phyloP scores from a whole-genome alignment of 2,888 invertebrate species.

The Spodoptera picta region DNA sequence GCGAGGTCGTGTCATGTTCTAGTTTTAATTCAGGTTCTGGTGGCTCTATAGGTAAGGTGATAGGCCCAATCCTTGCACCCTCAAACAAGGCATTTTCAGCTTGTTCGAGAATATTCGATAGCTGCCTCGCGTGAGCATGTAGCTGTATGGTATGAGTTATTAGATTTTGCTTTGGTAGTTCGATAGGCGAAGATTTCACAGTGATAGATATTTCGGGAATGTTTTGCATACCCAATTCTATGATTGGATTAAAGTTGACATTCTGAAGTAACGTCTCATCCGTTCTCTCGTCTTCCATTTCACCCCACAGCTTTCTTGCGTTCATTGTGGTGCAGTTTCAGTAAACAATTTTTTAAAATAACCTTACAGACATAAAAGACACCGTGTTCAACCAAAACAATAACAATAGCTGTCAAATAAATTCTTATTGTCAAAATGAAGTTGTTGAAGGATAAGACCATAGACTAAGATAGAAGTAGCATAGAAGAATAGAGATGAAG shows the following conservation, averaged over 20 bases:
- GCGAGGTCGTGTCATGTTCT: slow-evolving; percentile 75
- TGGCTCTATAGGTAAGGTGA: slow-evolving; percentile 76
- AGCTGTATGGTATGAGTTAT: slow-evolving; percentile 84
- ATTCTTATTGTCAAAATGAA: too few relatives aligned
- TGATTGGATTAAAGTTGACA: slow-evolving; percentile 85
- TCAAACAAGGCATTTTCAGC: slow-evolving; percentile 77
- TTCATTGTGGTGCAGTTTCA: slow-evolving; percentile 59
- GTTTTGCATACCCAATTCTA: slow-evolving; percentile 86
- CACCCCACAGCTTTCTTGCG: slow-evolving; percentile 79
- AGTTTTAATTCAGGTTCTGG: slow-evolving; percentile 73
- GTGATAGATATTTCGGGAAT: slow-evolving; percentile 85
- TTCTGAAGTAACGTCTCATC: slow-evolving; percentile 78
- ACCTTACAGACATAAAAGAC: not conserved
- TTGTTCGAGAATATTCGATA: slow-evolving; percentile 77
- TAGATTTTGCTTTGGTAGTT: slow-evolving; percentile 80
- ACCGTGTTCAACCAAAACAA: not conserved
- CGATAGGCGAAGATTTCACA: slow-evolving; percentile 82
- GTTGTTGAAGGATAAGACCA: too few relatives aligned
- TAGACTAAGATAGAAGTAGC: too few relatives aligned
- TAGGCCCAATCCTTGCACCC: slow-evolving; percentile 71
- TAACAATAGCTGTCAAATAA: too few relatives aligned
- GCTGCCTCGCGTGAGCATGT: slow-evolving; percentile 76
- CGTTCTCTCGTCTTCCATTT: slow-evolving; percentile 75
- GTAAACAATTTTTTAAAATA: not conserved
- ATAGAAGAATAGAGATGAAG: too few relatives aligned